Evolutionary conservation across 1,140 invertebrate species (phyloP), one percentile per base, ranked within the genome.

Genomic region (Drosophila pectinifera): DNA sequence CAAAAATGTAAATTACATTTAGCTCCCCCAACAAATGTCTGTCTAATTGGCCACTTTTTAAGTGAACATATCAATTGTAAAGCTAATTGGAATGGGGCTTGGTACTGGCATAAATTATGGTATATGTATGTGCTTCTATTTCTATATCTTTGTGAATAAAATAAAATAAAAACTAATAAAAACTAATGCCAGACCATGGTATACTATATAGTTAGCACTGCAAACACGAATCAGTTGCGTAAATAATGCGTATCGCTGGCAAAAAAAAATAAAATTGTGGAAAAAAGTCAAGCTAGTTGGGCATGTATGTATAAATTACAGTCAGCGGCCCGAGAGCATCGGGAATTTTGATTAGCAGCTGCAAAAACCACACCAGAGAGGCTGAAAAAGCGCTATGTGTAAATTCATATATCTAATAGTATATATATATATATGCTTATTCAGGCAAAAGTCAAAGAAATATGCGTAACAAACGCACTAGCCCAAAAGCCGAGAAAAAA

Each of bases 211-310:
- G 64, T 89, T 89, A 84, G 77, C 84, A 89, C 57, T 89, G 84
- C 84, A 89, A 89, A 89, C 80, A 89, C 80, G 78, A 89, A 89
- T 89, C 84, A 89, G 84, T 89, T 89, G 84, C 77, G 84, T 89
- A 89, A 89, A 89, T 89, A 89, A 89, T 89, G 84, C 84, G 84
- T 89, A 78, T 83, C 79, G 76, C 28, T 54, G 28, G 24, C 45
- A 20, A 39, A 63, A 20, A 24, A 62, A 39, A 49, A n/a, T n/a
- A n/a, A 48, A 56, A 57, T 31, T 62, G 7, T 18, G 43, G 1
- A 46, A 45, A 62, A 76, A 59, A 31, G 31, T 43, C 22, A 45
- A 55, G 63, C 65, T 81, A 61, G 67, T 80, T 76, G 56, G 74
- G 70, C 70, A 78, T 89, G 79, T 86, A 78, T 89, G 79, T 86